Evolutionary conservation across 2,797 vertebrate genomes (phyloP).

Genomic region (Anguilla marmorata): DNA sequence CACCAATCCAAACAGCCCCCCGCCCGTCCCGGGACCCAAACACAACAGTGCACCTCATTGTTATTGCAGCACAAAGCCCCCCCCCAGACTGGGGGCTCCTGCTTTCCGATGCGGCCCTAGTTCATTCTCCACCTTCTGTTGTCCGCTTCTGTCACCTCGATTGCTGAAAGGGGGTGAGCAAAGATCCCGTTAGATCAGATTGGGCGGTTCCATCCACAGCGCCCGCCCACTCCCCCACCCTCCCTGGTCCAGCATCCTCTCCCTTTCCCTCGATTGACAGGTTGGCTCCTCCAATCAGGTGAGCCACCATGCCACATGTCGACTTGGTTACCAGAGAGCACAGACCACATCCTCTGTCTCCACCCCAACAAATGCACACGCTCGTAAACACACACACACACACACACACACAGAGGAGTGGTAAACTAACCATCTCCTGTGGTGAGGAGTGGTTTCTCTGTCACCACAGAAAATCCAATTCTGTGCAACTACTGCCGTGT

Average conservation of each 20-base stretch:
- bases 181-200: background rate
- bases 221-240: background rate
- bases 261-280: constrained; percentile 24
- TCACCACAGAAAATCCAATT: constrained; percentile 24
- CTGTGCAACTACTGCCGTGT: too few relatives aligned
- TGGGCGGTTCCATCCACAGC: background rate
- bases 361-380: background rate
- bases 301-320: background rate
- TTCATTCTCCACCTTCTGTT: constrained; percentile 47
- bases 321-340: background rate
- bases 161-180: constrained; percentile 22
- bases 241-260: constrained; percentile 27
- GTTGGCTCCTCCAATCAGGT: constrained; percentile 7
- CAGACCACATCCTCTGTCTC: constrained; percentile 29
- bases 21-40: constrained; percentile 58
- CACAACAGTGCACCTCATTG: constrained; percentile 57
- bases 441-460: background rate
- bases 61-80: constrained; percentile 67
- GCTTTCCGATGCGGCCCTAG: constrained; percentile 52
- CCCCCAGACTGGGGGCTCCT: constrained; percentile 62
- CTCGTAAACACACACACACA: too few relatives aligned
- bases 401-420: background rate
- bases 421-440: background rate
- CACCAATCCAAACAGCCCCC: constrained; percentile 54
- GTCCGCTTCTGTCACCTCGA: constrained; percentile 14